These are phyloP conservation scores for Zapornia atra DNA, from an alignment of 2,113 vertebrate species.

Conservation along the genomic window DNA sequence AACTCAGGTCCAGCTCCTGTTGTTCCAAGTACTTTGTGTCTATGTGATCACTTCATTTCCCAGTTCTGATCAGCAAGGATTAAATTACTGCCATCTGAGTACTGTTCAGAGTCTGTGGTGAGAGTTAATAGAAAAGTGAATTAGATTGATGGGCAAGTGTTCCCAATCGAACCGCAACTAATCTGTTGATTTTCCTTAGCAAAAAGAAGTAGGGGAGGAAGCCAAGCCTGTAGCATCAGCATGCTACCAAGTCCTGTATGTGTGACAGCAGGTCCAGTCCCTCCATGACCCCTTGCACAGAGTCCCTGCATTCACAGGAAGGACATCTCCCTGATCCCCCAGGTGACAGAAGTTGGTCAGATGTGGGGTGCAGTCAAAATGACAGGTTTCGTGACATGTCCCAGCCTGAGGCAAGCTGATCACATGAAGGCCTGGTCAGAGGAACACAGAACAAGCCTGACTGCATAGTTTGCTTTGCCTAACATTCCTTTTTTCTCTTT, in stretches of 20 bases:
- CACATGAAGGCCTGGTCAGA: not conserved
- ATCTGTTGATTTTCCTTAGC: not conserved
- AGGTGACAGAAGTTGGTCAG: not conserved
- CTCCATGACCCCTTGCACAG: not conserved
- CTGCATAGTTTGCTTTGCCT: not conserved
- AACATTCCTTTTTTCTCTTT: not conserved
- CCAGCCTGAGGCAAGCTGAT: not conserved
- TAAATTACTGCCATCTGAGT: not conserved
- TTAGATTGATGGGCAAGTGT: not conserved
- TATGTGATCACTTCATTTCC: not conserved
- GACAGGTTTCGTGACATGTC: not conserved
- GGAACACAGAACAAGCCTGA: not conserved
- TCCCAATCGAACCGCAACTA: not conserved
- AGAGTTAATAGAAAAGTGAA: not conserved
- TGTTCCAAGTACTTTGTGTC: not conserved
- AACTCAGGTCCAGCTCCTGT: not conserved
- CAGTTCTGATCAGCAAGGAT: not conserved
- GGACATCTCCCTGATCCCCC: fast-evolving
- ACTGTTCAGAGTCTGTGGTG: not conserved
- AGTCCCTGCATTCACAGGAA: fast-evolving
- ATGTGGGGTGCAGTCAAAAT: fast-evolving
- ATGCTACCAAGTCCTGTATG: not conserved
- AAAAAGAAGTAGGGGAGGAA: not conserved
- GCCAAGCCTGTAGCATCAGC: not conserved
- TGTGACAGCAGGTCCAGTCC: not conserved